Conservation (phyloP, 2,797 vertebrate species). For the Sebastes cheni region DNA sequence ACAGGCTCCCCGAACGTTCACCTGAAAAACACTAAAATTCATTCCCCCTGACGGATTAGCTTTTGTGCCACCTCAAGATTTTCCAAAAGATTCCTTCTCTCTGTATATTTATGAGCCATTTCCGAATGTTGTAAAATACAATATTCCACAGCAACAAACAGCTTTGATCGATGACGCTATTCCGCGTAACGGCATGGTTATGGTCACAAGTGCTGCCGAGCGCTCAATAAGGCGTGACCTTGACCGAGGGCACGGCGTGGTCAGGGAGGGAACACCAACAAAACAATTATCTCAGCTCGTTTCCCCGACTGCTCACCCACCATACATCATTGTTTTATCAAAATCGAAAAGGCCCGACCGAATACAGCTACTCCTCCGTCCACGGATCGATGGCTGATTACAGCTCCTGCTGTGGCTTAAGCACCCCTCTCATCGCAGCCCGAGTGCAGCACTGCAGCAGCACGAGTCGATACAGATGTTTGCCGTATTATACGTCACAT, state of each 20-base stretch:
- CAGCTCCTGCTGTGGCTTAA: constrained; percentile 47
- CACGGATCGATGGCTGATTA: constrained; percentile 68
- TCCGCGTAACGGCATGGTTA: constrained; percentile 24
- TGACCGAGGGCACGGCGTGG: constrained; percentile 30
- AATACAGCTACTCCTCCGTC: constrained; percentile 26
- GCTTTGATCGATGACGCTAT: constrained; percentile 55
- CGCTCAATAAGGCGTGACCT: constrained; percentile 68
- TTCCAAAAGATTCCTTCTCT: background rate
- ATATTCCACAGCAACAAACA: constrained; percentile 8
- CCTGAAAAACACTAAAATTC: background rate
- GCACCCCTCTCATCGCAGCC: constrained; percentile 33
- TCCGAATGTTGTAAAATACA: constrained; percentile 26
- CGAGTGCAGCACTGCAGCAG: constrained; percentile 19
- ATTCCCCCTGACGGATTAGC: background rate
- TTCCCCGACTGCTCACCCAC: constrained; percentile 25
- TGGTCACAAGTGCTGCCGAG: constrained; percentile 44
- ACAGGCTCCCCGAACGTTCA: background rate
- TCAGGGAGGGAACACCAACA: constrained; percentile 39
- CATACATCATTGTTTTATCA: constrained; percentile 70
- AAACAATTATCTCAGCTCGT: constrained; percentile 60
- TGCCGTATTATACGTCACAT: constrained; percentile 9
- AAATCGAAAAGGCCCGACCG: constrained; percentile 50
- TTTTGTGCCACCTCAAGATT: background rate
- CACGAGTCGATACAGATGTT: constrained; percentile 32
- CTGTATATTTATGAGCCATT: constrained; percentile 1